These are phyloP conservation scores for Anthoscopus minutus DNA, from an alignment of 2,113 vertebrate genomes.

Conservation along the genomic window DNA sequence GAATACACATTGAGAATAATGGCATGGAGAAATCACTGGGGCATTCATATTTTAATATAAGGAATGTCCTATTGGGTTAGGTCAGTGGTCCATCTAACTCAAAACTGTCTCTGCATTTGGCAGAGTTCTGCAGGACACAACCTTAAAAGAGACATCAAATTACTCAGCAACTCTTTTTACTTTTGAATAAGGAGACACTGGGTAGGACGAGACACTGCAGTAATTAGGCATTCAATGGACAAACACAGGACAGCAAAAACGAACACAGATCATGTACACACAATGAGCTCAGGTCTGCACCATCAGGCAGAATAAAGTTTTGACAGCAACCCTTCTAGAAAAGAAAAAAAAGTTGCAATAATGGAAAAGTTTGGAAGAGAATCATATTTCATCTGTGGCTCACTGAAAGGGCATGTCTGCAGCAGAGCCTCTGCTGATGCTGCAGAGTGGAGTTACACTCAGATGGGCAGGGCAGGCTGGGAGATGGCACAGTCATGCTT, in stretches of 20 bases:
- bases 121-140: neutral
- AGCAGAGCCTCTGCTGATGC: neutral
- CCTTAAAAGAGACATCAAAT: neutral
- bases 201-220: neutral
- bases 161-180: neutral
- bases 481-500: neutral
- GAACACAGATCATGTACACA: rapidly evolving
- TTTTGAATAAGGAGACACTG: neutral
- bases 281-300: neutral
- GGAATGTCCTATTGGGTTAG: neutral
- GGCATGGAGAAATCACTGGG: neutral
- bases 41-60: neutral
- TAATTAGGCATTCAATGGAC: neutral
- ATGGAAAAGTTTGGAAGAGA: neutral
- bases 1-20: neutral
- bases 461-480: neutral
- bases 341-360: neutral
- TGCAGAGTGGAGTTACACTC: neutral
- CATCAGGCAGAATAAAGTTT: neutral
- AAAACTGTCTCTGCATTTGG: neutral
- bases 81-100: neutral
- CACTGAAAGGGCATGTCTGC: neutral
- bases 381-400: neutral
- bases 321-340: neutral
- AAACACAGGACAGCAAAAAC: neutral